Conservation (phyloP, 2,888 invertebrate genomes). For the Diplolepis rosae region DNA sequence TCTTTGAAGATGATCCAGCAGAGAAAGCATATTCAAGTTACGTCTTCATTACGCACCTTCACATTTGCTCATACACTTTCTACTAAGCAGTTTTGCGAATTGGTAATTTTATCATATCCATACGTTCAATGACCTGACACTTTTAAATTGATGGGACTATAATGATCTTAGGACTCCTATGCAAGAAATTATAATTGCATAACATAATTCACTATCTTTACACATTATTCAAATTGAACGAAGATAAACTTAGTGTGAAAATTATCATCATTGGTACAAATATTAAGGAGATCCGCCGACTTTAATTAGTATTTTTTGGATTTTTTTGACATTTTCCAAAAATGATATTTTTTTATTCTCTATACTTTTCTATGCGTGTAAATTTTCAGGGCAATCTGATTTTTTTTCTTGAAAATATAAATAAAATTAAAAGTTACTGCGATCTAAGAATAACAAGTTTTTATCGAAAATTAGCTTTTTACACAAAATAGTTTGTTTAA, state of each 20-base stretch:
- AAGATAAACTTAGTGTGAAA: neutral
- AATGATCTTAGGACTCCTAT: neutral
- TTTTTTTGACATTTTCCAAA: too few relatives aligned
- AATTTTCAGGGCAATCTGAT: too few relatives aligned
- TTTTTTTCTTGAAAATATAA: too few relatives aligned
- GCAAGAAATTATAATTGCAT: neutral
- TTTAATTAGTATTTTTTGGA: too few relatives aligned
- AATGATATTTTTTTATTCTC: too few relatives aligned
- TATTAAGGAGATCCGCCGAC: too few relatives aligned
- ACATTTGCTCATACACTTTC: conserved; percentile 65
- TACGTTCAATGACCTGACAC: neutral
- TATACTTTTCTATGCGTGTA: too few relatives aligned
- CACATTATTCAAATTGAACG: neutral
- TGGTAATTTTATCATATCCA: conserved; percentile 18
- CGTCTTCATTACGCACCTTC: conserved; percentile 55
- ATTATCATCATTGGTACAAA: conserved; percentile 1
- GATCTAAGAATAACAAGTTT: too few relatives aligned
- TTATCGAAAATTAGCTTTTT: too few relatives aligned
- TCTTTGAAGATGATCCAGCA: conserved; percentile 25
- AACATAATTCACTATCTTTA: neutral
- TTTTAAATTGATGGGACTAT: neutral
- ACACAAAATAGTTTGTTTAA: too few relatives aligned
- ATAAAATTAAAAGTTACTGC: too few relatives aligned
- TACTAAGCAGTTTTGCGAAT: conserved; percentile 44
- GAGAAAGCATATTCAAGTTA: conserved; percentile 62